Evolutionary conservation across 2,888 invertebrate genomes (phyloP).

Genomic region (Oasisia sp.): DNA sequence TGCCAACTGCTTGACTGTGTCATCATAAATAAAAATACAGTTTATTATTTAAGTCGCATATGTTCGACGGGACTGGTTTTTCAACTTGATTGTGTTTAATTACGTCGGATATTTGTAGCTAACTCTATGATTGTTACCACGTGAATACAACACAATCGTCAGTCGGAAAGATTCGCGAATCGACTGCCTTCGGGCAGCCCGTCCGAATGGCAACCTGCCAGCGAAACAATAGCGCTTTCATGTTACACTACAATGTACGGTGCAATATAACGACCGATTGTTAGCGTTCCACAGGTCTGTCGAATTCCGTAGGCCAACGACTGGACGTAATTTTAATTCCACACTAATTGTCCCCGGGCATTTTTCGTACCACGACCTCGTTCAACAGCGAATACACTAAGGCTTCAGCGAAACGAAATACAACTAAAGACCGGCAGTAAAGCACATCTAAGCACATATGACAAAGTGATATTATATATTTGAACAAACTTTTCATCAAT

Average conservation of each 20-base stretch:
- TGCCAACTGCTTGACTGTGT: background rate
- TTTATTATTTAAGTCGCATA: background rate
- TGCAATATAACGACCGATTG: constrained; percentile 3
- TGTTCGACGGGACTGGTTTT: background rate
- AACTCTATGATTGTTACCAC: background rate
- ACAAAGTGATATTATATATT: no score
- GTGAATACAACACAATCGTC: background rate
- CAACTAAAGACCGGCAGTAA: no score
- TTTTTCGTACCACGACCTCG: background rate
- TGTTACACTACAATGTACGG: background rate
- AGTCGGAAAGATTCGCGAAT: background rate
- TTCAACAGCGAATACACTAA: background rate
- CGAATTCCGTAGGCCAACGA: background rate
- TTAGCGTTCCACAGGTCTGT: background rate
- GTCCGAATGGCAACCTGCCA: background rate
- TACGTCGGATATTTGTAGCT: background rate
- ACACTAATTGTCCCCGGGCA: background rate
- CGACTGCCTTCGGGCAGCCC: background rate
- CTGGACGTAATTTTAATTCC: background rate
- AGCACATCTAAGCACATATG: no score
- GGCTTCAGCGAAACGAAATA: background rate
- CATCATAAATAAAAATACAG: background rate
- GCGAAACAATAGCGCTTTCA: background rate
- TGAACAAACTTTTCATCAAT: no score
- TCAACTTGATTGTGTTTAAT: background rate